Evolutionary conservation across 2,113 vertebrate species (phyloP).

Genomic region (Brachionichthys hirsutus): DNA sequence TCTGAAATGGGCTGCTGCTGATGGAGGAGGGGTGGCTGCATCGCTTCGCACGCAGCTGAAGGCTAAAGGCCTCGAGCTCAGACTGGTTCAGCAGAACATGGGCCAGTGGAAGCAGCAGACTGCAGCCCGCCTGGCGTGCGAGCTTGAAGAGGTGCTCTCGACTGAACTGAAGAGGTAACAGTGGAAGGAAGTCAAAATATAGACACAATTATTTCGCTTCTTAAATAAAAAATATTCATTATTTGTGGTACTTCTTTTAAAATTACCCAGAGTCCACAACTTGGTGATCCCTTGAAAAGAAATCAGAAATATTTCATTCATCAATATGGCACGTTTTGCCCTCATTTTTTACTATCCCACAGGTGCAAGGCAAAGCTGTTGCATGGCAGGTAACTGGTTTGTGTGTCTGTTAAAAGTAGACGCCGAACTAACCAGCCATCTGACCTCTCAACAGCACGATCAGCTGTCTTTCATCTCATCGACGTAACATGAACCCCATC

Average conservation of each 20-base stretch:
- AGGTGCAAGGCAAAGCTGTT: slow-evolving; percentile 76
- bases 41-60: slow-evolving; percentile 69
- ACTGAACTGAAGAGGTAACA: slow-evolving; percentile 76
- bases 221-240: too few species aligned
- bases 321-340: slow-evolving; percentile 3
- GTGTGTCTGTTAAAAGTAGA: slow-evolving; percentile 10
- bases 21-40: slow-evolving; percentile 35
- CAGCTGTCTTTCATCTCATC: slow-evolving; percentile 16
- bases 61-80: slow-evolving; percentile 74
- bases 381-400: slow-evolving; percentile 70
- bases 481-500: slow-evolving; percentile 1
- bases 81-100: slow-evolving; percentile 74
- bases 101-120: slow-evolving; percentile 76
- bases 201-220: too few species aligned
- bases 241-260: background rate
- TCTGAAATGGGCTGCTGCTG: slow-evolving; percentile 52
- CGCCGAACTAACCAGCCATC: slow-evolving; percentile 38
- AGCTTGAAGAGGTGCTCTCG: slow-evolving; percentile 74
- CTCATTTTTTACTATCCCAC: slow-evolving; percentile 47
- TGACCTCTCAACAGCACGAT: slow-evolving; percentile 25
- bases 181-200: background rate
- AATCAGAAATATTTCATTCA: background rate
- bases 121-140: slow-evolving; percentile 65
- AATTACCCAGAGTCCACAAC: background rate
- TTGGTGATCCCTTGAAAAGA: too few species aligned